These are phyloP conservation scores for Furcula furcula DNA, from an alignment of 2,888 invertebrate species.

Conservation along the genomic window DNA sequence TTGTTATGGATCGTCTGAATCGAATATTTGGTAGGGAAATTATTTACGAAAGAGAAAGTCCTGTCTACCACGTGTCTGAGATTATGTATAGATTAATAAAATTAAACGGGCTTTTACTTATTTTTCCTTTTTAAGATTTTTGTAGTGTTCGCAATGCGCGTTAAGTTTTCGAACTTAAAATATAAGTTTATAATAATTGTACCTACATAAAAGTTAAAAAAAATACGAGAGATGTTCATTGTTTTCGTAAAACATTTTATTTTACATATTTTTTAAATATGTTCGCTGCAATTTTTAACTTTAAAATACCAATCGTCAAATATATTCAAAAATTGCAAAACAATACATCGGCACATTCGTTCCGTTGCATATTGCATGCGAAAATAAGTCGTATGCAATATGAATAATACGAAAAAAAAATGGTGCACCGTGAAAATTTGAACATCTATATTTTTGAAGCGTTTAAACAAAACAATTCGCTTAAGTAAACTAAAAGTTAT, in stretches of 20 bases:
- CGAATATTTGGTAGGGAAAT: background rate
- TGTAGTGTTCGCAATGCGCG: no score
- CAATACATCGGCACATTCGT: slow-evolving; percentile 12
- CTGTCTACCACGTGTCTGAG: background rate
- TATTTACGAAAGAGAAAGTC: background rate
- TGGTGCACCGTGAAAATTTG: slow-evolving; percentile 7
- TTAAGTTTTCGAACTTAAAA: no score
- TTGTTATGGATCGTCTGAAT: background rate
- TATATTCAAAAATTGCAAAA: background rate
- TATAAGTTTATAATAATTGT: no score
- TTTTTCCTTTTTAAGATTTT: no score
- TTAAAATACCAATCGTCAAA: background rate
- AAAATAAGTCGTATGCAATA: slow-evolving; percentile 19
- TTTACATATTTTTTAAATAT: no score
- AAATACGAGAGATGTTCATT: no score
- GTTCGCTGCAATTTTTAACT: no score
- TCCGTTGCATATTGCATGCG: slow-evolving; percentile 27
- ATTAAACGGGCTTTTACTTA: no score
- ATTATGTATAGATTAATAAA: background rate
- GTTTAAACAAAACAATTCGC: background rate
- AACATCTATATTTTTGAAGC: slow-evolving; percentile 12
- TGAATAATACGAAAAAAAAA: slow-evolving; percentile 23
- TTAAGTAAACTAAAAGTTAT: slow-evolving; percentile 1
- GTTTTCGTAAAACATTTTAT: no score
- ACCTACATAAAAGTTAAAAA: no score